Evolutionary conservation across 2,797 vertebrate species (phyloP), one percentile per base, ranked within the genome.

Genomic region (Scomberomorus guttatus): DNA sequence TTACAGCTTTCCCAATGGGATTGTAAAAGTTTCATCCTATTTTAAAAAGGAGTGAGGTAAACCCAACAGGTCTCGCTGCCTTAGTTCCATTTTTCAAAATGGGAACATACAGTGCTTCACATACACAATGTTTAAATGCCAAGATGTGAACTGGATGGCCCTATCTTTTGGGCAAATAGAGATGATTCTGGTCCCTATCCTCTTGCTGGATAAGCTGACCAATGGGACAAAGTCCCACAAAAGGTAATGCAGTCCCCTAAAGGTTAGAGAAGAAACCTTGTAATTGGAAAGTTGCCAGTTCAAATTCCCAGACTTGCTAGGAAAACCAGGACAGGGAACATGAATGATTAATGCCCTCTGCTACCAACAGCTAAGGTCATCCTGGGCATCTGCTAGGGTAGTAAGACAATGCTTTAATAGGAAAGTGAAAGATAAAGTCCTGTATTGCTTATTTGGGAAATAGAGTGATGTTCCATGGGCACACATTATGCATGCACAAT

Each of bases 341-440:
- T 66, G n/a, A 72, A 72, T 72, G 20, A 72, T 79, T 66, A 46
- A 72, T 59, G 18, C 29, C 58, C 39, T 62, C 58, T 51, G 42
- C 39, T 39, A 46, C 20, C 39, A 22, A 13, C 50, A 37, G 56
- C 17, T 55, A 62, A 39, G 37, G 59, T 56, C 13, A 57, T 59
- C 24, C 25, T 61, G 62, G 46, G 51, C 46, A 17, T 12, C 12
- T 65, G 20, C 17, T 24, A 2, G 18, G n/a, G 39, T 62, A 56
- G 27, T 14, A 52, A 55, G n/a, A 27, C 17, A 20, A 10, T 58
- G 5, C 24, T 68, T 59, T 51, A 51, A 55, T 59, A 5, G 29
- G 20, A 37, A 24, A 34, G 42, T 9, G 39, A 65, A 64, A 50
- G 29, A 58, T 6, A 29, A 29, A 63, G 48, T 54, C 18, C 13